Base-by-base conservation (phyloP, 2,888 invertebrate species). In the Epistrophe grossulariae region DNA sequence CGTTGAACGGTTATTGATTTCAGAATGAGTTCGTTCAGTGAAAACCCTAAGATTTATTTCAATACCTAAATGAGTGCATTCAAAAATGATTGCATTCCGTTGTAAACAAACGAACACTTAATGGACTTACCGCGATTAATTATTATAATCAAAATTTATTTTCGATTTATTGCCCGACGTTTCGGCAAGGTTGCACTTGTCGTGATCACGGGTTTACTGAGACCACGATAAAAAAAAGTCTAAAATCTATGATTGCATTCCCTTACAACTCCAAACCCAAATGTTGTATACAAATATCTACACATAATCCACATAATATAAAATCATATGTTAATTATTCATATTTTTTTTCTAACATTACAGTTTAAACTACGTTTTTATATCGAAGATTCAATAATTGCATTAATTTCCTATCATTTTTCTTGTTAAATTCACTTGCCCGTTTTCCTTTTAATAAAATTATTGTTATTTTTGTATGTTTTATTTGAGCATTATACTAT, bases 401-500 rank as follows among this genome's bases (percentile, higher is more conserved):
- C 73, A 87, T 77, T 72, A 87, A 87, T 87, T 83, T 83, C 55
- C 83, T 83, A 82, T 60, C 38, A 35, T 55, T 43, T 55, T 31
- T 64, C 17, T 48, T 57, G 48, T 50, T 45, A 40, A 59, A 70
- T 68, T 38, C 59, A 79, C 60, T 60, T 15, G 38, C 52, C 74
- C 79, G 70, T 78, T 64, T 60, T 17, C 35, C 5, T 35, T 55
- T 68, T 13, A 50, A 38, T 31, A 1, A 24, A 15, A 45, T 79
- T 13, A 13, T 43, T n/a, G 38, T 31, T 31, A n/a, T 62, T 48
- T 48, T 17, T 66, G 17, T 13, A 31, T 3, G 5, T 66, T 68
- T 68, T 68, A 17, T 71, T 45, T 81, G 85, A 85, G 50, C 71
- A 87, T 87, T 82, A 66, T 19, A 79, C 87, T 87, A 87, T 79